Conservation (phyloP, 2,113 vertebrate species). For the Eclectus roratus region DNA sequence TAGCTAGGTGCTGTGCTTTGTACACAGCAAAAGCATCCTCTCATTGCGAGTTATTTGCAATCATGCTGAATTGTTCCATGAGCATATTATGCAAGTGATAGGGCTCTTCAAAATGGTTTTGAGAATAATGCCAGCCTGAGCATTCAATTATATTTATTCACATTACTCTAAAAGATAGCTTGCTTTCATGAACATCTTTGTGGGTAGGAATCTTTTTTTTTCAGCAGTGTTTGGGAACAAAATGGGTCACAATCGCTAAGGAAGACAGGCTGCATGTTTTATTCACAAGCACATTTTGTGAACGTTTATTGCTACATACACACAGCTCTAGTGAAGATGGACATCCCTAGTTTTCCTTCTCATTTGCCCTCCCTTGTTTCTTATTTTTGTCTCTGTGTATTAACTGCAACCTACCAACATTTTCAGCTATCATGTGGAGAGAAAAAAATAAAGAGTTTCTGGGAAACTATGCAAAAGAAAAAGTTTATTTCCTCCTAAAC, state of each 20-base stretch:
- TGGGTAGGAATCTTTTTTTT: neutral
- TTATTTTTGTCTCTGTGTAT: neutral
- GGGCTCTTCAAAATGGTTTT: constrained; percentile 1
- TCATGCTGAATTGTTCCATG: neutral
- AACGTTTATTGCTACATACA: constrained; percentile 22
- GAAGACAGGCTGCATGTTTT: constrained; percentile 55
- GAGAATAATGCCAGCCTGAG: neutral
- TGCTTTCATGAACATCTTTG: neutral
- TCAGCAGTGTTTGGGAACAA: constrained; percentile 29
- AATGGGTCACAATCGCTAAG: constrained; percentile 53
- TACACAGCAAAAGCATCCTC: neutral
- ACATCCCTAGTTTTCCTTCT: constrained; percentile 8
- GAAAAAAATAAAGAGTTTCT: neutral
- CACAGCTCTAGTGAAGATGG: constrained; percentile 44
- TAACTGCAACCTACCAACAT: neutral
- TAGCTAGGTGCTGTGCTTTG: neutral
- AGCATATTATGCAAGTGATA: constrained; percentile 4
- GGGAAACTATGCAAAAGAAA: constrained; percentile 8
- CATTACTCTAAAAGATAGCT: constrained; percentile 27
- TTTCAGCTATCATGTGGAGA: neutral
- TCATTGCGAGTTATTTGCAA: neutral
- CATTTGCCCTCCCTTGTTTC: constrained; percentile 1
- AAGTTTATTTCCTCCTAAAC: neutral
- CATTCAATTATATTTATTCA: constrained; percentile 24
- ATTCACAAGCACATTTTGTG: constrained; percentile 62